Evolutionary conservation across 2,113 vertebrate genomes (phyloP), one percentile per base, ranked within the genome.

Genomic region (Machaerirhynchus nigripectus): DNA sequence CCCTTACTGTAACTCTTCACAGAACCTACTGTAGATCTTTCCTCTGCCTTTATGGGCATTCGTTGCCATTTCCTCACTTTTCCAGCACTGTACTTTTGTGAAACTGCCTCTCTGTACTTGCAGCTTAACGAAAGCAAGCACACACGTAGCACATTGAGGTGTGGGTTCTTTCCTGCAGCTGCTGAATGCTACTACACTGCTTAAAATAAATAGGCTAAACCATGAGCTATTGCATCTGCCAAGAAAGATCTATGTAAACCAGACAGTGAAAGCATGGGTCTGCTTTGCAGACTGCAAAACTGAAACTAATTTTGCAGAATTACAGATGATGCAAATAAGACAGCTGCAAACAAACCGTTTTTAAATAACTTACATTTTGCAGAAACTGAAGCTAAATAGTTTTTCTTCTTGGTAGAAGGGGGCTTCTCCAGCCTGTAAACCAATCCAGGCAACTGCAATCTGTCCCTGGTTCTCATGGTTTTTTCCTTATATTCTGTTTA

Each of bases 251-350:
- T 79, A 9, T 42, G 65, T 17, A 83, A 59, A 33, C 13, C 77
- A 88, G 44, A 28, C 27, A 82, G 70, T 79, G 77, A 91, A 94
- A 95, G 46, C 75, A 77, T 6, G 4, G 57, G 8, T 52, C 65
- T 89, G 37, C 57, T 78, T 73, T 88, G 87, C 37, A 85, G 40
- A 16, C 61, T 94, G 82, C 70, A 93, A 91, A 91, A 80, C 42
- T 83, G 88, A 92, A 93, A 94, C 46, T 73, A 56, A 65, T 92
- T 95, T 92, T 95, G 50, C 75, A 95, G 90, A 96, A 92, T 88
- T 90, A 73, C 26, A 59, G 79, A 37, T 85, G 70, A 63, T 61
- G 27, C 18, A n/a, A 81, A 35, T 75, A 67, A 71, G 28, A 49
- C 55, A 82, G 61, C 63, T 95, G 59, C 74, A 87, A 95, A 75